Percentiles rank a stretch among this genome's conserved stretches.
phyloP scores from a whole-genome alignment of 2,113 vertebrate genomes.

The Grammomys surdaster region DNA sequence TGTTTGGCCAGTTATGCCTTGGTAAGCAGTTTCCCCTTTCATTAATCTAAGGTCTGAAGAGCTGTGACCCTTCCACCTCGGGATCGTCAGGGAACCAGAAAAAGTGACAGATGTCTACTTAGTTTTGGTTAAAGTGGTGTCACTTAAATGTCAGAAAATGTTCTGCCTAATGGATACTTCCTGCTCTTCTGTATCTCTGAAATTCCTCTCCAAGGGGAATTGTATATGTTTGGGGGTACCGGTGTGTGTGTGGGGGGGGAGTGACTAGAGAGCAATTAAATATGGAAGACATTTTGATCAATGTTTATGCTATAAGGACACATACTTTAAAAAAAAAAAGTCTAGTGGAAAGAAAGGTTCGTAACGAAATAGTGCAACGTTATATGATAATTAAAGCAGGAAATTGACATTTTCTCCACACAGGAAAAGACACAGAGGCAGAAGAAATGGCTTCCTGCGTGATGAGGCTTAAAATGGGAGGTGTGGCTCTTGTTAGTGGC shows the following conservation, averaged over 20 bases:
- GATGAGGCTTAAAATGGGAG: not conserved
- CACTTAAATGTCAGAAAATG: slow-evolving; percentile 58
- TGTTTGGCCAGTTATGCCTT: not conserved
- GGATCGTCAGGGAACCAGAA: not conserved
- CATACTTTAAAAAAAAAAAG: not conserved
- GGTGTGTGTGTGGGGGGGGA: accelerated
- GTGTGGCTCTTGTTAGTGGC: not conserved
- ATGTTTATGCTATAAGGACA: not conserved
- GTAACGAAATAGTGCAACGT: not conserved
- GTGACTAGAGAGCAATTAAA: not conserved
- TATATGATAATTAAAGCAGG: not conserved
- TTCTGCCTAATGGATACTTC: slow-evolving; percentile 48
- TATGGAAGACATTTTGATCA: not conserved
- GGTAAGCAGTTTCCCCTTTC: slow-evolving; percentile 60
- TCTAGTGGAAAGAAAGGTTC: not conserved
- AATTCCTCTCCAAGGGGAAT: slow-evolving; percentile 22
- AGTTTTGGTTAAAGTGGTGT: slow-evolving; percentile 65
- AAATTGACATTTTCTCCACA: not conserved
- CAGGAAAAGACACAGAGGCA: not conserved
- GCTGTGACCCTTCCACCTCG: not conserved
- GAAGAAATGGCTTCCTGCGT: not conserved
- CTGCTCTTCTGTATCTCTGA: not conserved
- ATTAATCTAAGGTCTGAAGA: slow-evolving; percentile 28
- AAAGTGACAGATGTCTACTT: slow-evolving; percentile 59
- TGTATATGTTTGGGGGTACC: not conserved